A percentile compares a stretch with the other conserved stretches of the same genome.
These are phyloP conservation scores for Cottoperca gobio DNA, from an alignment of 2,797 vertebrate genomes.

Conservation along the genomic window DNA sequence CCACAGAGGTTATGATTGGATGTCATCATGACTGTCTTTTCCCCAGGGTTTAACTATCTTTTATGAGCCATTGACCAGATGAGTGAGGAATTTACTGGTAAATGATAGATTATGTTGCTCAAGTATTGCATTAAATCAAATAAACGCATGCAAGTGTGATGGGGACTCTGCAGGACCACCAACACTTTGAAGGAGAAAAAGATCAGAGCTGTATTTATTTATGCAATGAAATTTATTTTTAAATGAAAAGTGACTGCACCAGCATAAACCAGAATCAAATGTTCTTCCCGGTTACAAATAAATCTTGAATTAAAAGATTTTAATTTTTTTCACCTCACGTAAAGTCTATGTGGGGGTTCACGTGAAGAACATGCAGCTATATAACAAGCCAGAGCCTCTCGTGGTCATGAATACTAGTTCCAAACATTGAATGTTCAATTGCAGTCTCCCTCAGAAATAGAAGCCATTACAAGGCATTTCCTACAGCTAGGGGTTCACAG, in stretches of 20 bases:
- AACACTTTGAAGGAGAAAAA: neutral
- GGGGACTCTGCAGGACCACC: neutral
- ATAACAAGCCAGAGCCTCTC: neutral
- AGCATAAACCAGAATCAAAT: conserved; percentile 15
- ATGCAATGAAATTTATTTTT: neutral
- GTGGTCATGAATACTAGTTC: neutral
- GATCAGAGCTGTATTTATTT: conserved; percentile 6
- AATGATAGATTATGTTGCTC: neutral
- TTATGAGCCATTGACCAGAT: neutral
- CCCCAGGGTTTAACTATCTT: neutral
- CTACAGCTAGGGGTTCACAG: conserved; percentile 21
- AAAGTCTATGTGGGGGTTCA: neutral
- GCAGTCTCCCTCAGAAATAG: conserved; percentile 20
- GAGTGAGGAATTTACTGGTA: neutral
- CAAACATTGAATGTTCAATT: conserved; percentile 38
- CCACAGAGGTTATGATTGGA: neutral
- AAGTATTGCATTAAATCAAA: neutral
- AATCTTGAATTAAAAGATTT: conserved; percentile 6
- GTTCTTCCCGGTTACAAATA: conserved; percentile 4
- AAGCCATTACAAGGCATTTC: conserved; percentile 32
- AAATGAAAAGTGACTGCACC: neutral
- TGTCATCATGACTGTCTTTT: neutral
- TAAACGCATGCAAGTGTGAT: neutral
- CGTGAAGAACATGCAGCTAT: neutral
- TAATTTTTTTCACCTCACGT: neutral